phyloP scores from a whole-genome alignment of 2,888 invertebrate genomes.

The Hymenopus coronatus region DNA sequence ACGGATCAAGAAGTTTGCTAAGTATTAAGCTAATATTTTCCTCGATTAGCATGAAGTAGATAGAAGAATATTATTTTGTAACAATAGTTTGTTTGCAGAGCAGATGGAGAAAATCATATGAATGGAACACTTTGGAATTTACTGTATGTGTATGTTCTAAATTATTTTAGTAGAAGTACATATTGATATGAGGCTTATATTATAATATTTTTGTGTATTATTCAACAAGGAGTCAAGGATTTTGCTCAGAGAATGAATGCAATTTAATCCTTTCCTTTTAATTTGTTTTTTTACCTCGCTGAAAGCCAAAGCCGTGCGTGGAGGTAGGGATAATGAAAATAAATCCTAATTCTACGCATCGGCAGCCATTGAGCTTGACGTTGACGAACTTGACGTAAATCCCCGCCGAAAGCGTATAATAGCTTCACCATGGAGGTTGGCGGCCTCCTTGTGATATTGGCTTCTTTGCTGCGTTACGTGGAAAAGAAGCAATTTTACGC shows the following conservation, averaged over 20 bases:
- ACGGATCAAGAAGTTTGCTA: too few species aligned
- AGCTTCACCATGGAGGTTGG: neutral
- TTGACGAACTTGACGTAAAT: neutral
- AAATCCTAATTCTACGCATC: neutral
- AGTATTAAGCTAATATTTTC: too few species aligned
- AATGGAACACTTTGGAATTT: too few species aligned
- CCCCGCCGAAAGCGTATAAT: neutral
- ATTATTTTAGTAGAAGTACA: too few species aligned
- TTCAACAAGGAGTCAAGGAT: too few species aligned
- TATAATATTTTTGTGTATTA: too few species aligned
- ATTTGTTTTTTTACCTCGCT: neutral
- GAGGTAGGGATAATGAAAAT: neutral
- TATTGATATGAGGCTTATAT: too few species aligned
- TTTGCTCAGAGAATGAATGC: neutral
- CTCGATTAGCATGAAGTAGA: too few species aligned
- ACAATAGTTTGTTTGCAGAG: too few species aligned
- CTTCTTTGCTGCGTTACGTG: constrained; percentile 18
- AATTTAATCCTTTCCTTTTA: neutral
- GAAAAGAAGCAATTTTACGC: constrained; percentile 22
- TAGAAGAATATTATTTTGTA: too few species aligned
- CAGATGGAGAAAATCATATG: too few species aligned
- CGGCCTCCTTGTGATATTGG: neutral
- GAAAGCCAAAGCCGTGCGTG: neutral
- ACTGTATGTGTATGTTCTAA: too few species aligned
- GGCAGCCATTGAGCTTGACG: neutral